These are phyloP conservation scores for Leptobrachium leishanense DNA, from an alignment of 2,113 vertebrate genomes.

Conservation along the genomic window DNA sequence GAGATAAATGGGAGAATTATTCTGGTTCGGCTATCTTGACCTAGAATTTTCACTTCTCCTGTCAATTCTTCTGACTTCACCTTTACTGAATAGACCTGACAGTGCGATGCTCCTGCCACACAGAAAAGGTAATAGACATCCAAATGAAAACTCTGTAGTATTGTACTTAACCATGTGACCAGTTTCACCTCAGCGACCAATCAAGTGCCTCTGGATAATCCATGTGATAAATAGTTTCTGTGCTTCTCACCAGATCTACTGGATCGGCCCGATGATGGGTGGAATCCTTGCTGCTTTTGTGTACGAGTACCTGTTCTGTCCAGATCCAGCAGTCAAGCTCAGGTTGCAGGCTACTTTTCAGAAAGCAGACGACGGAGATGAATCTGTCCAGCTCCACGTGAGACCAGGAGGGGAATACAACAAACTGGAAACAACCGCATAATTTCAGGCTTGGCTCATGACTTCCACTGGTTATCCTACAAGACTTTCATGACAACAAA, in stretches of 20 bases:
- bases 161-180: too few relatives aligned
- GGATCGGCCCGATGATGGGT: conserved; percentile 65
- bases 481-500: background rate
- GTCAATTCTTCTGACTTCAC: too few relatives aligned
- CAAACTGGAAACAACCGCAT: conserved; percentile 35
- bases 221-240: background rate
- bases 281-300: conserved; percentile 60
- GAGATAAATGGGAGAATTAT: too few relatives aligned
- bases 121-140: too few relatives aligned
- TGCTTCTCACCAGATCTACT: conserved; percentile 60
- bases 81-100: too few relatives aligned
- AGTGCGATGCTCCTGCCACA: too few relatives aligned
- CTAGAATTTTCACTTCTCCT: too few relatives aligned
- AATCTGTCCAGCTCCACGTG: conserved; percentile 34
- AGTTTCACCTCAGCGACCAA: too few relatives aligned
- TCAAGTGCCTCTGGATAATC: too few relatives aligned
- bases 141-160: too few relatives aligned
- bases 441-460: background rate
- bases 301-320: conserved; percentile 67
- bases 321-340: conserved; percentile 58
- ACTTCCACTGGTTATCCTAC: background rate
- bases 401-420: conserved; percentile 33
- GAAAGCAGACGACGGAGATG: conserved; percentile 14
- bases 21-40: too few relatives aligned
- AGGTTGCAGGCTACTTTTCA: conserved; percentile 1